Evolutionary conservation across 2,113 vertebrate genomes (phyloP).

Genomic region (Cygnus atratus): DNA sequence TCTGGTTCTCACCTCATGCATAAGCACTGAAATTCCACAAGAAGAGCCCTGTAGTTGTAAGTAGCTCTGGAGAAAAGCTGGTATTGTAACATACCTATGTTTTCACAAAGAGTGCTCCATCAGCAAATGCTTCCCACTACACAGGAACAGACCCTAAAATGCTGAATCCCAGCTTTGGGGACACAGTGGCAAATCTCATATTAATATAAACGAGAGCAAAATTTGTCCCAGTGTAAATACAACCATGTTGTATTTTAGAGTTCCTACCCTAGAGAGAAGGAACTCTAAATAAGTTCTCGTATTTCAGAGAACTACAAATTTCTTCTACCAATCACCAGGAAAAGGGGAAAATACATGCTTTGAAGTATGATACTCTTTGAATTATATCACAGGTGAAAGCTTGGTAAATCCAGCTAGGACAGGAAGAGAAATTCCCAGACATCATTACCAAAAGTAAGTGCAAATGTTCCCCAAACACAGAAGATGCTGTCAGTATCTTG

Average conservation of each 20-base stretch:
- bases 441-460: not conserved
- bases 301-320: not conserved
- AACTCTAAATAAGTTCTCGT: too few relatives aligned
- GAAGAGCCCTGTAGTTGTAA: not conserved
- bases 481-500: not conserved
- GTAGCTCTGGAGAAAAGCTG: not conserved
- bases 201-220: not conserved
- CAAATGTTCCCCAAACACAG: not conserved
- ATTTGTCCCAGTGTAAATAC: not conserved
- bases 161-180: not conserved
- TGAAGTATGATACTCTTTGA: not conserved
- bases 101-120: not conserved
- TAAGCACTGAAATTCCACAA: constrained; percentile 15
- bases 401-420: not conserved
- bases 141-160: not conserved
- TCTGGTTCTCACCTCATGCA: not conserved
- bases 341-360: not conserved
- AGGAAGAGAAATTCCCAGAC: constrained; percentile 8
- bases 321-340: not conserved
- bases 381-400: not conserved
- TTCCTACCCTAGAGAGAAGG: not conserved
- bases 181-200: not conserved
- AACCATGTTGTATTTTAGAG: not conserved
- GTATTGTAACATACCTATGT: rapidly evolving
- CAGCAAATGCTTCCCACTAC: not conserved